A percentile compares a stretch with the other conserved stretches of the same genome.
Evolutionary conservation across 2,797 vertebrate genomes (phyloP).

Genomic region (Dallia pectoralis): DNA sequence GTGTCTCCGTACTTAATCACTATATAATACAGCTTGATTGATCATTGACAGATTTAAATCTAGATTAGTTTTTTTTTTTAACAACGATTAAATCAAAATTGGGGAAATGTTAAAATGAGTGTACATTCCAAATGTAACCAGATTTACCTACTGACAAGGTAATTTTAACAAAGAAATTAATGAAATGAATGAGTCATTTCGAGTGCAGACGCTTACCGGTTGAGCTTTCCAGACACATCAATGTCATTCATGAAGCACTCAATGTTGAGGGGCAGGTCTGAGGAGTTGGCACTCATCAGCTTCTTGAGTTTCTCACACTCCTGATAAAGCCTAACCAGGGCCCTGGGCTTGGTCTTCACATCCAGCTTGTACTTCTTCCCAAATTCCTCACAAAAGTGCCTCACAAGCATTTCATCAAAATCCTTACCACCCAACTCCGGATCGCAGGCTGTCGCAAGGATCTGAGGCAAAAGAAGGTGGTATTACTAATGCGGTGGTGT

Average conservation of each 20-base stretch:
- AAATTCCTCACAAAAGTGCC: constrained; percentile 91
- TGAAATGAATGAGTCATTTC: background rate
- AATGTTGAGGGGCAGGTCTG: constrained; percentile 93
- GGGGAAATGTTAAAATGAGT: no score
- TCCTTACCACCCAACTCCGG: constrained; percentile 88
- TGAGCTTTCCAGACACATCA: constrained; percentile 89
- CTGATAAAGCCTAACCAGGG: constrained; percentile 87
- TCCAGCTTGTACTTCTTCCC: constrained; percentile 94
- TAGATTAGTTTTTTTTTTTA: no score
- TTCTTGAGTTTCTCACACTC: constrained; percentile 98
- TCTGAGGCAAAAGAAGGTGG: constrained; percentile 60
- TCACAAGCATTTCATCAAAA: constrained; percentile 90
- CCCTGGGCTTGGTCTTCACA: constrained; percentile 87
- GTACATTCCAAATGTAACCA: no score
- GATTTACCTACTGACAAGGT: background rate
- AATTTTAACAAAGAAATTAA: background rate
- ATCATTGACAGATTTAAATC: no score
- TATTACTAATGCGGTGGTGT: no score
- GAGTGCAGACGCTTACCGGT: constrained; percentile 75
- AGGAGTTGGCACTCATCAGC: constrained; percentile 96
- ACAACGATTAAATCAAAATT: no score
- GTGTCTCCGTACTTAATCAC: background rate
- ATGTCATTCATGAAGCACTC: constrained; percentile 99
- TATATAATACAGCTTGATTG: no score
- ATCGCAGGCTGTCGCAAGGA: constrained; percentile 89